These are phyloP conservation scores for Stegana nigrithorax DNA, from an alignment of 2,888 invertebrate genomes.

Conservation along the genomic window DNA sequence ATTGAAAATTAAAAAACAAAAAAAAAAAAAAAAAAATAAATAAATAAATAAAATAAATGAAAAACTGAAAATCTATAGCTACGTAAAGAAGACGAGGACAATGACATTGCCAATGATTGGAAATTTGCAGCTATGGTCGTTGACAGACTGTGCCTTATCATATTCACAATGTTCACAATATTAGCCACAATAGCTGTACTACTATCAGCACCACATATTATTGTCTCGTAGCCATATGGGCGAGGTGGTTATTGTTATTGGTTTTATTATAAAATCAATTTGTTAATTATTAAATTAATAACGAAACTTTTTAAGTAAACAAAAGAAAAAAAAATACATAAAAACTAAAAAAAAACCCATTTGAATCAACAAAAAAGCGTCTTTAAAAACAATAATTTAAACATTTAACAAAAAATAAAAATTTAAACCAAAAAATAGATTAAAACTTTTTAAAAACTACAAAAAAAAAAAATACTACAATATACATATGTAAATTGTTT, in stretches of 20 bases:
- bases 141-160: slow-evolving; percentile 99
- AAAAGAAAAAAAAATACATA: slow-evolving; percentile 47
- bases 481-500: slow-evolving; percentile 11
- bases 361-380: slow-evolving; percentile 50
- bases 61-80: slow-evolving; percentile 71
- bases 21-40: slow-evolving; percentile 21
- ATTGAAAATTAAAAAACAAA: too few species aligned
- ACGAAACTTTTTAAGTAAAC: slow-evolving; percentile 70
- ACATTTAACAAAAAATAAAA: slow-evolving; percentile 27
- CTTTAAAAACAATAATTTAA: slow-evolving; percentile 43
- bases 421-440: slow-evolving; percentile 34
- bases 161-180: slow-evolving; percentile 98
- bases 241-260: slow-evolving; percentile 71
- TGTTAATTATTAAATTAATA: slow-evolving; percentile 71
- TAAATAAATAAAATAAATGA: slow-evolving; percentile 48
- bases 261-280: slow-evolving; percentile 71
- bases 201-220: slow-evolving; percentile 91
- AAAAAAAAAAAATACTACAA: slow-evolving; percentile 5
- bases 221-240: slow-evolving; percentile 71
- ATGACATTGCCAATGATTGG: slow-evolving; percentile 97
- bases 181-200: slow-evolving; percentile 97
- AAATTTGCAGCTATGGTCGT: slow-evolving; percentile 99
- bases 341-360: slow-evolving; percentile 41
- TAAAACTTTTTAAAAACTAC: slow-evolving; percentile 38
- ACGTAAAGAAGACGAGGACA: slow-evolving; percentile 93